Evolutionary conservation across 2,888 invertebrate genomes (phyloP).

Genomic region (Leucoptera coffeella): DNA sequence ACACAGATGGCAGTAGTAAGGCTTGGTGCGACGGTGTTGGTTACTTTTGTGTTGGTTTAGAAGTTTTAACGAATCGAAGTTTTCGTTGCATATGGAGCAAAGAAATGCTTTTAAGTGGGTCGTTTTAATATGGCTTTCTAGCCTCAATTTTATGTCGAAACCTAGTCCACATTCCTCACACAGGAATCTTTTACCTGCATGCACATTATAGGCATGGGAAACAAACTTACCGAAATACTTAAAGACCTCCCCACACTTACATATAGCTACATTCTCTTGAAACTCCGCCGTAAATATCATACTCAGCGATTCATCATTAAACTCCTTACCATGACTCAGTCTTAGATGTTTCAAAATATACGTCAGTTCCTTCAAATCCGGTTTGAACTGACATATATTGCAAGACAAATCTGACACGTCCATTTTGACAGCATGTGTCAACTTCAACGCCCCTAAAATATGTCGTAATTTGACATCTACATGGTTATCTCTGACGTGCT

Average conservation of each 20-base stretch:
- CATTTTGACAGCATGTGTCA: conserved; percentile 13
- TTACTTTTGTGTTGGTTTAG: conserved; percentile 3
- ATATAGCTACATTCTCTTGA: too few relatives aligned
- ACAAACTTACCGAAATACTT: conserved; percentile 18
- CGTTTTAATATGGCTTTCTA: conserved; percentile 18
- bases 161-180: conserved; percentile 28
- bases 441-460: conserved; percentile 8
- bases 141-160: conserved; percentile 18
- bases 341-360: too few relatives aligned
- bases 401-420: conserved; percentile 17
- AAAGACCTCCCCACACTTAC: conserved; percentile 18
- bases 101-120: too few relatives aligned
- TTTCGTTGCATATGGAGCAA: too few relatives aligned
- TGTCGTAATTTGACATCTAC: conserved; percentile 11
- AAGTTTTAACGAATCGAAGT: too few relatives aligned
- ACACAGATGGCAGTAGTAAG: conserved; percentile 22
- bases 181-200: conserved; percentile 14
- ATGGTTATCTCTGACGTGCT: conserved; percentile 14
- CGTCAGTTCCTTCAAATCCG: too few relatives aligned
- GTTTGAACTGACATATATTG: conserved; percentile 15
- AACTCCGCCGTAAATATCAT: too few relatives aligned
- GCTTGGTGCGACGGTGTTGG: too few relatives aligned
- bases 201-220: conserved; percentile 15
- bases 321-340: too few relatives aligned
- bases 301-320: too few relatives aligned